These are phyloP conservation scores for Caenorhabditis drosophilae DNA, from an alignment of 2,888 invertebrate species.

Conservation along the genomic window DNA sequence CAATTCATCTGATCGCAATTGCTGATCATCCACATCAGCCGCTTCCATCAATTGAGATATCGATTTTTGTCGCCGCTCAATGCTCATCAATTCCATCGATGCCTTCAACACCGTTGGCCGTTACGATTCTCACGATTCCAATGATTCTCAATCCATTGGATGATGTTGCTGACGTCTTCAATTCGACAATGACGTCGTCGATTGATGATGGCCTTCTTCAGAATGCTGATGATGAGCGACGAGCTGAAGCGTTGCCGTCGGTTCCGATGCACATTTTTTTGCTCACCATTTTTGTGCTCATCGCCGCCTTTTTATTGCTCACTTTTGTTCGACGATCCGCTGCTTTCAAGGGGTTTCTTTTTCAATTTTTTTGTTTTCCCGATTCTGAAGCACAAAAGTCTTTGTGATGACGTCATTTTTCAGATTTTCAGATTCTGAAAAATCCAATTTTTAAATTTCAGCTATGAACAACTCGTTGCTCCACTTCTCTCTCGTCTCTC, in stretches of 20 bases:
- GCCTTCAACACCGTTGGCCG: slow-evolving; percentile 13
- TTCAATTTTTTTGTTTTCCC: too few species aligned
- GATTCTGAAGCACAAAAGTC: too few species aligned
- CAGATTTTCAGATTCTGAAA: too few species aligned
- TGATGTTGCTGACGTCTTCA: too few species aligned
- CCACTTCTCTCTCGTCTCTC: slow-evolving; percentile 61
- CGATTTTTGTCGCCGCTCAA: slow-evolving; percentile 13
- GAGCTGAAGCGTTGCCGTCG: not conserved
- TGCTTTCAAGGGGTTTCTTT: slow-evolving; percentile 26
- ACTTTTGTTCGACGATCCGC: slow-evolving; percentile 18
- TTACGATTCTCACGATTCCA: slow-evolving; percentile 24
- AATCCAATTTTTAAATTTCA: slow-evolving; percentile 9
- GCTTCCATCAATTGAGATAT: slow-evolving; percentile 30
- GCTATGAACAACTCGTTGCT: slow-evolving; percentile 65
- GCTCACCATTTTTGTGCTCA: slow-evolving; percentile 15
- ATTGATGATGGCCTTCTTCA: not conserved
- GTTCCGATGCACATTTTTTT: slow-evolving; percentile 30
- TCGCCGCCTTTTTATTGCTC: slow-evolving; percentile 11
- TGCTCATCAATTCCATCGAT: slow-evolving; percentile 13
- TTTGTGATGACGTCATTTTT: too few species aligned
- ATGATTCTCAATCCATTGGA: slow-evolving; percentile 25
- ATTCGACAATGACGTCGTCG: slow-evolving; percentile 3
- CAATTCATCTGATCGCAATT: slow-evolving; percentile 30
- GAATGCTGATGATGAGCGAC: not conserved
- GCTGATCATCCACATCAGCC: slow-evolving; percentile 15